Percentiles rank a stretch among this genome's conserved stretches.
These are phyloP conservation scores for Oreochromis mossambicus DNA, from an alignment of 2,797 vertebrate genomes.

Conservation along the genomic window DNA sequence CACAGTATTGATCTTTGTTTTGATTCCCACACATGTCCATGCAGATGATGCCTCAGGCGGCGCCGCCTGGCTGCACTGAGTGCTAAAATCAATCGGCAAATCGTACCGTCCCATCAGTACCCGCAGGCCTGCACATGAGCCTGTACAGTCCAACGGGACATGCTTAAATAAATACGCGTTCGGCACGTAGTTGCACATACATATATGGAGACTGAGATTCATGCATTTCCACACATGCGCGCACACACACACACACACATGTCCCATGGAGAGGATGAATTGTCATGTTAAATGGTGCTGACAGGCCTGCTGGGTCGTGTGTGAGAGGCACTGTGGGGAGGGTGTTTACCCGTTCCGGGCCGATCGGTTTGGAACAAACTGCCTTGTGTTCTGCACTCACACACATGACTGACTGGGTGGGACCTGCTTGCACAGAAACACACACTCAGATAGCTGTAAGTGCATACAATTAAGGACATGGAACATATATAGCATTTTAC, in stretches of 20 bases:
- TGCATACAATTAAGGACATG: neutral
- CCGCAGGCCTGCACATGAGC: neutral
- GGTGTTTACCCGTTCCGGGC: conserved; percentile 48
- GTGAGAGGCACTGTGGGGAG: conserved; percentile 41
- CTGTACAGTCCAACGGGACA: neutral
- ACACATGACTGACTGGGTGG: conserved; percentile 38
- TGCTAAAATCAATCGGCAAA: conserved; percentile 46
- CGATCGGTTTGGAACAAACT: conserved; percentile 57
- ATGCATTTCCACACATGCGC: neutral
- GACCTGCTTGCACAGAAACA: neutral
- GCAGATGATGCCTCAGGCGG: conserved; percentile 22
- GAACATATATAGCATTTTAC: neutral
- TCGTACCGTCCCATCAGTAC: neutral
- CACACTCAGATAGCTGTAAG: neutral
- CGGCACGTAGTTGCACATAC: neutral
- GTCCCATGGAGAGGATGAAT: conserved; percentile 46
- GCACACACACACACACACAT: neutral
- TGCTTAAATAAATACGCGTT: neutral
- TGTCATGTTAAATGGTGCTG: conserved; percentile 55
- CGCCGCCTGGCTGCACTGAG: neutral
- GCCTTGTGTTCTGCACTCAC: conserved; percentile 57
- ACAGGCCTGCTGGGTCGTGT: conserved; percentile 60
- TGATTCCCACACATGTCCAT: conserved; percentile 62
- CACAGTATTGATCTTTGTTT: conserved; percentile 44
- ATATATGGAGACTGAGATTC: neutral